phyloP scores from a whole-genome alignment of 37 sponge, comb jelly and placozoan genomes.

The Tethya wilhelma region DNA sequence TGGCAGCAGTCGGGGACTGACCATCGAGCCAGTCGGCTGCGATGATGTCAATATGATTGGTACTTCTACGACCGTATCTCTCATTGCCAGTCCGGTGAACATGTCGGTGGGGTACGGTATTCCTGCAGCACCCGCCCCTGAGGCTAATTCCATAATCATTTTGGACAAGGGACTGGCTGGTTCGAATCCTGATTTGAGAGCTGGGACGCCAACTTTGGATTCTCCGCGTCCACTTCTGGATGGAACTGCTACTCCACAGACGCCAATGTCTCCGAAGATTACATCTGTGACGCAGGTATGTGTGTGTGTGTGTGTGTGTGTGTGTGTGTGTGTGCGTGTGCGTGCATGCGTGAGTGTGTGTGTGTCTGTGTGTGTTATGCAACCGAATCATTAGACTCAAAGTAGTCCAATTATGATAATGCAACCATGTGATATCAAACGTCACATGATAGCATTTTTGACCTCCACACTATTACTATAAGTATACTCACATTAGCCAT shows the following conservation, averaged over 20 bases:
- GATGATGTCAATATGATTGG: slow-evolving; percentile 2
- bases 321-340: slow-evolving; percentile 4
- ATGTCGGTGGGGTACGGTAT: slow-evolving; percentile 51
- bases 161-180: background rate
- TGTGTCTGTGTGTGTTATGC: too few relatives aligned
- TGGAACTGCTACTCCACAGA: slow-evolving; percentile 7
- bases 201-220: slow-evolving; percentile 41
- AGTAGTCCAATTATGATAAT: background rate
- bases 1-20: background rate
- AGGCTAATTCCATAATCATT: background rate
- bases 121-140: slow-evolving; percentile 7
- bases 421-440: too few relatives aligned
- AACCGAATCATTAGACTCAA: background rate
- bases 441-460: too few relatives aligned
- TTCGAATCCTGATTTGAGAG: background rate
- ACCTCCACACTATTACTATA: too few relatives aligned
- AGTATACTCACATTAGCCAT: too few relatives aligned
- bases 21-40: too few relatives aligned
- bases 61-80: background rate
- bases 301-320: background rate
- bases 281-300: slow-evolving; percentile 18
- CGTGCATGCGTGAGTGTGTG: too few relatives aligned
- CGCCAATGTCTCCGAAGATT: slow-evolving; percentile 1
- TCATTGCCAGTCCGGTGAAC: slow-evolving; percentile 13
- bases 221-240: slow-evolving; percentile 10